Evolutionary conservation across 2,888 invertebrate genomes (phyloP), one percentile per base, ranked within the genome.

Genomic region (Cephus runcator): DNA sequence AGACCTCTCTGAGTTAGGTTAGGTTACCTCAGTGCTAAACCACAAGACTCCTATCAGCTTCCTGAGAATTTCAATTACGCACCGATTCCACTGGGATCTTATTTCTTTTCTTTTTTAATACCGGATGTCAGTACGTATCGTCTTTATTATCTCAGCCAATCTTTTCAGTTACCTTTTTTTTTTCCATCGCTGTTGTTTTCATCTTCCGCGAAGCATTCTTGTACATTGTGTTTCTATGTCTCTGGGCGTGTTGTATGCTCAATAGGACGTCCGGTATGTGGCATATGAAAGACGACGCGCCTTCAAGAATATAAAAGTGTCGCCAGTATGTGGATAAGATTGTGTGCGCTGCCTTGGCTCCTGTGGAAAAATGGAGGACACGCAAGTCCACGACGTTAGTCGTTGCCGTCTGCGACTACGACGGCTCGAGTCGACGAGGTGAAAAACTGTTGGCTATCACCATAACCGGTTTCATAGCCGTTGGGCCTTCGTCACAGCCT

Each of bases 391-490:
- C 56, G 56, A 56, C 56, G 9, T 56, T 56, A 56, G 56, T 56
- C 56, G 56, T 23, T 56, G 56, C 56, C 56, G 56, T 56, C 56
- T 56, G 56, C 56, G 6, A 23, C 56, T 56, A 23, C 56, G 56
- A 56, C 23, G 9, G 81, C 83, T 83, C 84, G 84, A 85, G 85
- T 83, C 84, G 87, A 85, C 87, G 87, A 88, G 87, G 87, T 87
- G 87, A 88, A 88, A 88, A 88, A 88, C 87, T 85, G 84, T 88
- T 87, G 85, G 85, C 83, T 86, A 88, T 89, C 87, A 86, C 85
- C 88, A 88, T 88, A 89, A 89, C 88, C 88, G 88, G 88, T 89
- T 89, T 83, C 82, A 75, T 56, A 56, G 23, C 56, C 56, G 71
- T 71, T 34, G 71, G 31, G 33, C 71, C 71, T 31, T 71, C 71